Base-by-base conservation (phyloP, 2,888 invertebrate genomes). In the Masnerella sp. region DNA sequence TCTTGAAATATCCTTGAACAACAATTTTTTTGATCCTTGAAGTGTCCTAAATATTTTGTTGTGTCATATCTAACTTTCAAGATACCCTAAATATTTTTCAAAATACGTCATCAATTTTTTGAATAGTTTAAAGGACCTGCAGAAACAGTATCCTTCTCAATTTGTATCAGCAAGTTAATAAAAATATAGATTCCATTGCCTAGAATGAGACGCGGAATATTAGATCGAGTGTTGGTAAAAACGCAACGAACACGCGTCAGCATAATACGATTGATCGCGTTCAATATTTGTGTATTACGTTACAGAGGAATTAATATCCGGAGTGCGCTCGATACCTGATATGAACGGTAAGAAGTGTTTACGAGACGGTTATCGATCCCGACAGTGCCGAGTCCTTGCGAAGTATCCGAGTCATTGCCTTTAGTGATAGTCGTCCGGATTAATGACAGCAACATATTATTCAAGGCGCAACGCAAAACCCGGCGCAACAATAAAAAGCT, bases 341-440 rank as follows among this genome's bases (percentile, higher is more conserved):
- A 54, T 12, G 65, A 54, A 38, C 18, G 47, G 65, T 12, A 47
- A 64, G 59, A 65, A 72, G 65, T 67, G 59, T 54, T 73, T 56
- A 43, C 45, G 56, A 59, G 61, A 67, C 67, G 61, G 73, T 73
- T 73, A 73, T 62, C 68, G 67, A 73, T 73, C 73, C 68, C 68
- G 68, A 73, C 72, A 49, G 65, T 72, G 59, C 67, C 51, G 52
- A 73, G 73, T 68, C 73, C 73, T 73, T 73, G 73, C 28, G 43
- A 62, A 40, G 61, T 73, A 73, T 68, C 49, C 65, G 56, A 73
- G 72, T 73, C 73, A 68, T 73, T 73, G 73, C 73, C 73, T 73
- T 73, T 45, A 52, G 73, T 62, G 56, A 61, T 62, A 73, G 73
- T 73, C 62, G 68, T 56, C 62, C 51, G 58, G 49, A 73, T 73